Base-by-base conservation (phyloP, 2,113 vertebrate genomes). In the Regulus satrapa region DNA sequence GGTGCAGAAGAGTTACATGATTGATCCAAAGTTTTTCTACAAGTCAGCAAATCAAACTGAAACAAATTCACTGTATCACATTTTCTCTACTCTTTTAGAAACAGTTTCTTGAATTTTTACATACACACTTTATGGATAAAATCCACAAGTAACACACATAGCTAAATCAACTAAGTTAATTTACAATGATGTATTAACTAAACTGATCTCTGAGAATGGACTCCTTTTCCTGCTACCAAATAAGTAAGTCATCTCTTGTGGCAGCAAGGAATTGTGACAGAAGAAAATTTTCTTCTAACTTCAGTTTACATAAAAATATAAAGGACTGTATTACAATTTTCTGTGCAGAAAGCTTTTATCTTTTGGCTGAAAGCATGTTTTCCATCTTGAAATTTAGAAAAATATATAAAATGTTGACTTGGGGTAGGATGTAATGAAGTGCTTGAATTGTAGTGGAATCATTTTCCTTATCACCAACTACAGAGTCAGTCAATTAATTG, bases 381-480 rank as follows among this genome's bases (percentile, higher is more conserved):
- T 38, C 49, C 12, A 32, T 58, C 28, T 72, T 71, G n/a, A 88
- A 54, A 78, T 90, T 64, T 76, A 74, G 28, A 43, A 89, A 89
- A 89, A 55, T 45, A 48, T 10, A 34, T 71, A 74, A 76, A 43
- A 75, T 63, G 20, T 63, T 38, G 23, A 18, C 49, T 71, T 59
- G 31, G 31, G 25, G 46, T 13, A 78, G 45, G 21, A 66, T 56
- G 36, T 61, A 85, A 74, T 81, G 23, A 85, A 92, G 49, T 69
- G 11, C 38, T 79, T 82, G 48, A 64, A 85, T 62, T 78, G 46
- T 72, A 79, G 66, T 90, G 32, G 75, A 92, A 85, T 89, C 25
- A 18, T 91, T 95, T 97, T 69, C 58, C 62, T 96, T 95, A 94
- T 93, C 89, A 77, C 49, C 62, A 86, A 9, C 62, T 86, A 86